Percentiles rank a stretch among this genome's conserved stretches.
These are phyloP conservation scores for Periphyllus acericola DNA, from an alignment of 2,888 invertebrate genomes.

Conservation along the genomic window DNA sequence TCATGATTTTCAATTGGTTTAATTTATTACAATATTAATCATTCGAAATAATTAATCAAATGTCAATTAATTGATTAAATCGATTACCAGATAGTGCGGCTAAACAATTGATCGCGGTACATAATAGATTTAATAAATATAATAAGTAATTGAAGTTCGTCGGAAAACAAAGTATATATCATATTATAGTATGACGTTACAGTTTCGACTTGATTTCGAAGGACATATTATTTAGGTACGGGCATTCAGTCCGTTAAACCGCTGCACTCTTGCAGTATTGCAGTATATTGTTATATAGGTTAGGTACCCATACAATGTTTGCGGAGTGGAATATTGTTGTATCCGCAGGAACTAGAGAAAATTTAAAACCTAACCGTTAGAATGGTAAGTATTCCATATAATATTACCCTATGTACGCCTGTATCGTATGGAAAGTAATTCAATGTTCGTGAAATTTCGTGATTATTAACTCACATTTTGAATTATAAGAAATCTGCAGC, in stretches of 20 bases:
- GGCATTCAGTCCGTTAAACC: neutral
- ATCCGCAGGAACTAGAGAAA: too few species aligned
- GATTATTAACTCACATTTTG: too few species aligned
- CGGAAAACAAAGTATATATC: neutral
- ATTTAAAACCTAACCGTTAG: too few species aligned
- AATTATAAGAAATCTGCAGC: too few species aligned
- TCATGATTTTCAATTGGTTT: conserved; percentile 44
- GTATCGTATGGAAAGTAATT: too few species aligned
- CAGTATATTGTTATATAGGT: too few species aligned
- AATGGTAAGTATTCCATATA: too few species aligned
- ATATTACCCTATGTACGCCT: too few species aligned
- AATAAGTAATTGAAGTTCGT: conserved; percentile 19
- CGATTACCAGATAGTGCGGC: conserved; percentile 21
- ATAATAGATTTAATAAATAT: conserved; percentile 29
- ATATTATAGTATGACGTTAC: neutral
- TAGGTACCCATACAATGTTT: too few species aligned
- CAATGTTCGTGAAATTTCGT: too few species aligned
- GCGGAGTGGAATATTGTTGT: too few species aligned
- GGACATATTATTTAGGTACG: neutral
- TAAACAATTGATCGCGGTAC: conserved; percentile 18
- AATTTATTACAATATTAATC: conserved; percentile 28
- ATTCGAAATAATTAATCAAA: conserved; percentile 37
- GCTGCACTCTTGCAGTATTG: too few species aligned
- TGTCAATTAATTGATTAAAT: conserved; percentile 53
- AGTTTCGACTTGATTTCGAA: neutral